phyloP scores from a whole-genome alignment of 2,113 vertebrate species.

The Nestor notabilis region DNA sequence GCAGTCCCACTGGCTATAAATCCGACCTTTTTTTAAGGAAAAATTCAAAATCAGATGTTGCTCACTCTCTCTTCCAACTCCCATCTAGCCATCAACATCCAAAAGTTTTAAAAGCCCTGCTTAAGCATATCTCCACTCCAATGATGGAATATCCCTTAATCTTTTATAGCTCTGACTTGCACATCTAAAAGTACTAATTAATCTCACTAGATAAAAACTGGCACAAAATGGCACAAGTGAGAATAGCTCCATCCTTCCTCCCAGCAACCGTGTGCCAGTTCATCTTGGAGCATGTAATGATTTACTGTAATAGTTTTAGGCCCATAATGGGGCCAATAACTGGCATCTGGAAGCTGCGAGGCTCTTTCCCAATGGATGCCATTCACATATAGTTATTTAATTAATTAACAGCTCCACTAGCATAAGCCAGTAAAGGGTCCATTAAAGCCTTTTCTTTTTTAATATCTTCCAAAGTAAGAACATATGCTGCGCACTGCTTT shows the following conservation, averaged over 20 bases:
- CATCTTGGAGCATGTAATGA: conserved; percentile 53
- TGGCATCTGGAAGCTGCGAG: conserved; percentile 72
- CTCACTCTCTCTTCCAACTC: background rate
- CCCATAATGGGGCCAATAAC: conserved; percentile 60
- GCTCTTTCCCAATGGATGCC: conserved; percentile 63
- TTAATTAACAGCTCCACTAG: conserved; percentile 64
- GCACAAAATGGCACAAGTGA: conserved; percentile 62
- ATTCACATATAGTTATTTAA: conserved; percentile 70
- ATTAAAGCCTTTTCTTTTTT: conserved; percentile 42
- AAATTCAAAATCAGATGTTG: conserved; percentile 1
- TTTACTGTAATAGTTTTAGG: conserved; percentile 67
- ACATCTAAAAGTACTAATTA: conserved; percentile 73
- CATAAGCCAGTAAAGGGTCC: conserved; percentile 49
- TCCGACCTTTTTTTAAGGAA: background rate
- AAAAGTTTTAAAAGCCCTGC: conserved; percentile 20
- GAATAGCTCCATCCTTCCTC: conserved; percentile 61
- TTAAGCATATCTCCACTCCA: conserved; percentile 22
- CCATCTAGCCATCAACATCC: background rate
- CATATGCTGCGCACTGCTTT: conserved; percentile 4
- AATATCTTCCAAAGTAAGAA: conserved; percentile 38
- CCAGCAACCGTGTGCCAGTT: conserved; percentile 45
- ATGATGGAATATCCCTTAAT: conserved; percentile 46
- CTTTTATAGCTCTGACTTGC: conserved; percentile 67
- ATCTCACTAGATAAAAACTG: conserved; percentile 73
- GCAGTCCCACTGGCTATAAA: background rate